phyloP scores from a whole-genome alignment of 2,888 invertebrate genomes.

The Eupsilia transversa region DNA sequence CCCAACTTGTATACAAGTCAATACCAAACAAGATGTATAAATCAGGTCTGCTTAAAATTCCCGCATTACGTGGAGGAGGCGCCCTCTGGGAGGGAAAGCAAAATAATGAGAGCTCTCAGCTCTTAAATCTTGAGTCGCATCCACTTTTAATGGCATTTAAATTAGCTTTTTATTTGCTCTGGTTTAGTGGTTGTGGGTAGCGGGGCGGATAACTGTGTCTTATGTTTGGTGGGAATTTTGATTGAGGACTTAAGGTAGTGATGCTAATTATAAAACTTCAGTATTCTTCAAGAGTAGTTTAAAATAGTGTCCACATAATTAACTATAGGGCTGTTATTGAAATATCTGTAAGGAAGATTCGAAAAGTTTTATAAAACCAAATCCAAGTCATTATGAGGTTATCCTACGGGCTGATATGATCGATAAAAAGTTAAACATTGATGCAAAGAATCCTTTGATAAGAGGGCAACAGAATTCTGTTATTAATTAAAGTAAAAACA shows the following conservation, averaged over 20 bases:
- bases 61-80: constrained; percentile 58
- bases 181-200: constrained; percentile 59
- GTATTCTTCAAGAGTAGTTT: background rate
- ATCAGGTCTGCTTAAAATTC: constrained; percentile 71
- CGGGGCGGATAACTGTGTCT: constrained; percentile 33
- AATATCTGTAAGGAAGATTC: background rate
- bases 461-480: background rate
- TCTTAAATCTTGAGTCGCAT: constrained; percentile 84
- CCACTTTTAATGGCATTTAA: constrained; percentile 90
- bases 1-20: constrained; percentile 54
- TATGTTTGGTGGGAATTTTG: constrained; percentile 36
- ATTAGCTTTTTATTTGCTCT: constrained; percentile 89
- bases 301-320: background rate
- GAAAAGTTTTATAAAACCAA: background rate
- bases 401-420: background rate
- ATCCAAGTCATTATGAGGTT: no score
- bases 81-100: constrained; percentile 64
- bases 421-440: background rate
- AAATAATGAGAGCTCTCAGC: constrained; percentile 70
- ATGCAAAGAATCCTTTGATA: background rate
- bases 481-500: background rate
- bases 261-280: background rate
- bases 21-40: constrained; percentile 68
- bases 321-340: background rate
- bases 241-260: constrained; percentile 18